These are phyloP conservation scores for Gymnoscelis rufifasciata DNA, from an alignment of 2,888 invertebrate genomes.

Conservation along the genomic window DNA sequence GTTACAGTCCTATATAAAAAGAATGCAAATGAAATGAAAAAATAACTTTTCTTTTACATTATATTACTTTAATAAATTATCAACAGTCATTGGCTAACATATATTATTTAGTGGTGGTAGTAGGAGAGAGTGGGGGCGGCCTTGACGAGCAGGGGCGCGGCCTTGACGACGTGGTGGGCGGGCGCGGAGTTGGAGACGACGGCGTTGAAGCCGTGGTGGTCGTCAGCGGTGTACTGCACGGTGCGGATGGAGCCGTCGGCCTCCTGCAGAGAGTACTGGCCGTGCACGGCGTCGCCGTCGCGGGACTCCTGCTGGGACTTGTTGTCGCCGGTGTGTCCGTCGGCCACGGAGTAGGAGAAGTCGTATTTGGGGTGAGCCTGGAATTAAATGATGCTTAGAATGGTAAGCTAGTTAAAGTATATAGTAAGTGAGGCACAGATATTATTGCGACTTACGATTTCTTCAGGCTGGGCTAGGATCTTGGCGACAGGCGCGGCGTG, in stretches of 20 bases:
- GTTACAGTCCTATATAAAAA: too few species aligned
- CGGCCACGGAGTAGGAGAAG: constrained; percentile 77
- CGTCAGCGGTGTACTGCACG: constrained; percentile 76
- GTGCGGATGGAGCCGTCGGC: constrained; percentile 77
- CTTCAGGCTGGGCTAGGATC: constrained; percentile 42
- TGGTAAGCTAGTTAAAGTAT: too few species aligned
- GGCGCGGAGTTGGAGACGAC: constrained; percentile 58
- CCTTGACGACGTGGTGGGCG: constrained; percentile 46
- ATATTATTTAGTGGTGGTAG: constrained; percentile 47
- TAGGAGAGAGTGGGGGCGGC: constrained; percentile 51
- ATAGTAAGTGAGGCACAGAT: not conserved
- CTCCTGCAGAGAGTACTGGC: constrained; percentile 76
- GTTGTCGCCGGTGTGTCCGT: constrained; percentile 78
- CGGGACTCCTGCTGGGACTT: constrained; percentile 75
- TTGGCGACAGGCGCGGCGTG: constrained; percentile 35
- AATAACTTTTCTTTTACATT: not conserved
- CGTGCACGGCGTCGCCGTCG: constrained; percentile 77
- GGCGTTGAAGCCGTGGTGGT: constrained; percentile 72
- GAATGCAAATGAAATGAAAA: too few species aligned
- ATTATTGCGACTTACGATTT: constrained; percentile 33
- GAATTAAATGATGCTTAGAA: not conserved
- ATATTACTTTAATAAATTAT: constrained; percentile 33
- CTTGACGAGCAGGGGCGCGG: constrained; percentile 51
- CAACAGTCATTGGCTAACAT: constrained; percentile 22
- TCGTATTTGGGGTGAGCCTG: constrained; percentile 70